These are phyloP conservation scores for Camponotus floridanus DNA, from an alignment of 1,140 invertebrate genomes.

Conservation along the genomic window DNA sequence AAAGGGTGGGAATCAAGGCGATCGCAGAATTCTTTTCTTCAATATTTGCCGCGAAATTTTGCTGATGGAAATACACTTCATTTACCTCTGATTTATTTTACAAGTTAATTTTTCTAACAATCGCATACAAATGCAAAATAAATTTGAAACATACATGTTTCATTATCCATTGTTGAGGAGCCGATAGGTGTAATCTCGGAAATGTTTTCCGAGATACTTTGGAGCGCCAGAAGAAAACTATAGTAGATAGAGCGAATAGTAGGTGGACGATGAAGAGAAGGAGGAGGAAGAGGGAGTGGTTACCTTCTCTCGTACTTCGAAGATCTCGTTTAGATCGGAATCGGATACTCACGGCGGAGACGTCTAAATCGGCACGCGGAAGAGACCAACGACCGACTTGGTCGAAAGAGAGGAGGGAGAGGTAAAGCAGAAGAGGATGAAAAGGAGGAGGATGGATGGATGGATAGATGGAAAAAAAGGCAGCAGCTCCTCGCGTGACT, in stretches of 20 bases:
- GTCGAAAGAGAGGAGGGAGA: constrained; percentile 17
- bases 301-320: constrained; percentile 59
- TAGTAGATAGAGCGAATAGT: constrained; percentile 41
- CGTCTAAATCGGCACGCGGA: constrained; percentile 76
- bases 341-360: constrained; percentile 65
- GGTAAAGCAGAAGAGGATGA: constrained; percentile 35
- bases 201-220: constrained; percentile 5
- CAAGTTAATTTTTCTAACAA: not conserved
- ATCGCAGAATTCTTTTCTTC: not conserved
- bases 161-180: constrained; percentile 4
- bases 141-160: not conserved
- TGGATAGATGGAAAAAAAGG: constrained; percentile 38
- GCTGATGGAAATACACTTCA: not conserved
- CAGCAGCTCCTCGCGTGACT: constrained; percentile 73
- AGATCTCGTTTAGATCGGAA: constrained; percentile 72
- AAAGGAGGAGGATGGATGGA: constrained; percentile 4
- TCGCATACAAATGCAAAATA: not conserved
- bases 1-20: not conserved
- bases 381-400: constrained; percentile 68
- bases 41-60: not conserved
- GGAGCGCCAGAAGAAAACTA: constrained; percentile 17
- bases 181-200: constrained; percentile 19
- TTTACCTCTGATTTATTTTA: not conserved
- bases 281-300: constrained; percentile 28
- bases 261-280: constrained; percentile 7